Conservation (phyloP, 2,888 invertebrate species). For the Philhelius pedissequus region DNA sequence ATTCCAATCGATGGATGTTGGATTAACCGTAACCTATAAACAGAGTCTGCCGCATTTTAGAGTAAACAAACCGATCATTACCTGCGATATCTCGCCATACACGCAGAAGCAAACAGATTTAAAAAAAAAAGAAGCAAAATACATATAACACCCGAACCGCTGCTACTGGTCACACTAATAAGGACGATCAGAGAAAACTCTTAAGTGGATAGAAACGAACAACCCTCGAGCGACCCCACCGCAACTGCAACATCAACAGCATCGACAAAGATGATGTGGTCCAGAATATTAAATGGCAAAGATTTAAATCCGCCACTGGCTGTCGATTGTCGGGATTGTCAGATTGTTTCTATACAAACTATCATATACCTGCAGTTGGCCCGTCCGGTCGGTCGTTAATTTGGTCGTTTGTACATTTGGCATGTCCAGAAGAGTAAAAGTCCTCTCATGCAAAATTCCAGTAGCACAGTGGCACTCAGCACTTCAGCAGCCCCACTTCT, state of each 20-base stretch:
- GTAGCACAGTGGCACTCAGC: constrained; percentile 61
- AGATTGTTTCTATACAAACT: constrained; percentile 14
- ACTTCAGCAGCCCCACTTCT: constrained; percentile 27
- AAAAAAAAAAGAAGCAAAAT: background rate
- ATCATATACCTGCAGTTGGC: constrained; percentile 30
- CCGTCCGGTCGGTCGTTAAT: constrained; percentile 58
- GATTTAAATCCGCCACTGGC: constrained; percentile 50
- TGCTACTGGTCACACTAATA: constrained; percentile 71
- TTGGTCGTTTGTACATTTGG: constrained; percentile 13
- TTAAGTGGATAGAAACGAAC: constrained; percentile 77
- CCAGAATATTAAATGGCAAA: constrained; percentile 67
- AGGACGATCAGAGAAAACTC: constrained; percentile 78
- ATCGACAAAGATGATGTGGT: constrained; percentile 42
- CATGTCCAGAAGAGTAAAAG: constrained; percentile 36
- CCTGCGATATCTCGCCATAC: constrained; percentile 49
- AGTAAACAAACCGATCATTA: constrained; percentile 48
- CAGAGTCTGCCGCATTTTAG: background rate
- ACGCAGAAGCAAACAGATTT: background rate
- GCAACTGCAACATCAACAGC: background rate
- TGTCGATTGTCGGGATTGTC: constrained; percentile 34
- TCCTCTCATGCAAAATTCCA: constrained; percentile 35
- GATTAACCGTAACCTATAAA: constrained; percentile 40
- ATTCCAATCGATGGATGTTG: constrained; percentile 27
- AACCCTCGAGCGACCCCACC: constrained; percentile 67
- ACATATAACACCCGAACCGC: constrained; percentile 1